Evolutionary conservation across 2,888 invertebrate species (phyloP).

Genomic region (Arrhopalites spinosus): DNA sequence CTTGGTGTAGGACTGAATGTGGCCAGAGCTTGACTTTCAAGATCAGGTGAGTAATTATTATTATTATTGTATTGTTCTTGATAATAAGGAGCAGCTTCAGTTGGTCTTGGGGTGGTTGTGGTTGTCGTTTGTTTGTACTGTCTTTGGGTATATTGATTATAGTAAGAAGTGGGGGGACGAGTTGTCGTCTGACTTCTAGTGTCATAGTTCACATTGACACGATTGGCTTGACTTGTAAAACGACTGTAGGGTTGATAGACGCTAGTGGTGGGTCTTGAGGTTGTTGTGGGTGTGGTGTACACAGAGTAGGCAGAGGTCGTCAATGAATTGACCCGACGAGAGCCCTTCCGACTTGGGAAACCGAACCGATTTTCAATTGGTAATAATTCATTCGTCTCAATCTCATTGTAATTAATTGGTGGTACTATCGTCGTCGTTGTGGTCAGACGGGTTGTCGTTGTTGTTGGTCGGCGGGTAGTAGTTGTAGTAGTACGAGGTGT

Average conservation of each 20-base stretch:
- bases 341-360: constrained; percentile 34
- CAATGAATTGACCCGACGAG: constrained; percentile 15
- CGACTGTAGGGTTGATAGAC: neutral
- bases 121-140: constrained; percentile 29
- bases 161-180: neutral
- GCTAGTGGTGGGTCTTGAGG: neutral
- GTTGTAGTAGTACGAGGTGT: constrained; percentile 36
- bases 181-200: neutral
- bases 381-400: constrained; percentile 53
- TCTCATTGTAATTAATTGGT: constrained; percentile 49
- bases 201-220: neutral
- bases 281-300: constrained; percentile 32
- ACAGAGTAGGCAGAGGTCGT: neutral
- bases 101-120: constrained; percentile 25
- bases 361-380: constrained; percentile 36
- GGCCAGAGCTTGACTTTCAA: constrained; percentile 30
- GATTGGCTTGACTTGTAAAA: neutral
- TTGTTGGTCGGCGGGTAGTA: constrained; percentile 34
- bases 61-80: constrained; percentile 1
- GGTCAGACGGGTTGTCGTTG: constrained; percentile 44
- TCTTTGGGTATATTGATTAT: neutral
- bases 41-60: neutral
- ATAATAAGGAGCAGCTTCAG: constrained; percentile 10
- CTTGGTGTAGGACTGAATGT: constrained; percentile 26
- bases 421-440: constrained; percentile 40